Percentiles rank a stretch among this genome's conserved stretches.
These are phyloP conservation scores for Pachliopta kotzebuea DNA, from an alignment of 2,888 invertebrate species.

Conservation along the genomic window DNA sequence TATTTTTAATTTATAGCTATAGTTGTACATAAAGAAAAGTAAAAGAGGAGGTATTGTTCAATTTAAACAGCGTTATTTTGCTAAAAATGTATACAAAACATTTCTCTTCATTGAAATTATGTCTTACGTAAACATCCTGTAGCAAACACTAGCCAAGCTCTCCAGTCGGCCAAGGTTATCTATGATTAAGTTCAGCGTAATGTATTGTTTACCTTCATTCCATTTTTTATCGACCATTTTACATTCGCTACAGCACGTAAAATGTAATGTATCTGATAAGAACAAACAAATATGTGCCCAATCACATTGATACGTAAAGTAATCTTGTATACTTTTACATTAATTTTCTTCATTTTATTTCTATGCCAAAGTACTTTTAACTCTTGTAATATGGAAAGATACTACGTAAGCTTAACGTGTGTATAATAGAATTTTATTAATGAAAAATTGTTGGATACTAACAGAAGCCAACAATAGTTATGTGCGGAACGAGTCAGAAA, in stretches of 20 bases:
- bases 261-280: conserved; percentile 25
- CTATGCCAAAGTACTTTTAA: not conserved
- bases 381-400: not conserved
- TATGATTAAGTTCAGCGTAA: conserved; percentile 40
- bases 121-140: conserved; percentile 58
- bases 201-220: conserved; percentile 49
- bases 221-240: conserved; percentile 41
- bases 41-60: not conserved
- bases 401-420: not conserved
- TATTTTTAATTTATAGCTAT: not conserved
- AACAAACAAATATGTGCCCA: conserved; percentile 17
- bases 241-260: conserved; percentile 35
- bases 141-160: conserved; percentile 57
- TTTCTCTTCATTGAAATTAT: conserved; percentile 38
- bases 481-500: conserved; percentile 40
- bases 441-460: no score
- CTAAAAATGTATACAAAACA: conserved; percentile 11
- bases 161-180: conserved; percentile 64
- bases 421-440: not conserved
- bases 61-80: not conserved
- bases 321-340: conserved; percentile 40
- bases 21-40: not conserved
- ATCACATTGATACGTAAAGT: conserved; percentile 31
- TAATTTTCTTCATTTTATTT: not conserved
- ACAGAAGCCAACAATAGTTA: conserved; percentile 37